phyloP scores from a whole-genome alignment of 2,888 invertebrate species.

The Subacronicta megacephala region DNA sequence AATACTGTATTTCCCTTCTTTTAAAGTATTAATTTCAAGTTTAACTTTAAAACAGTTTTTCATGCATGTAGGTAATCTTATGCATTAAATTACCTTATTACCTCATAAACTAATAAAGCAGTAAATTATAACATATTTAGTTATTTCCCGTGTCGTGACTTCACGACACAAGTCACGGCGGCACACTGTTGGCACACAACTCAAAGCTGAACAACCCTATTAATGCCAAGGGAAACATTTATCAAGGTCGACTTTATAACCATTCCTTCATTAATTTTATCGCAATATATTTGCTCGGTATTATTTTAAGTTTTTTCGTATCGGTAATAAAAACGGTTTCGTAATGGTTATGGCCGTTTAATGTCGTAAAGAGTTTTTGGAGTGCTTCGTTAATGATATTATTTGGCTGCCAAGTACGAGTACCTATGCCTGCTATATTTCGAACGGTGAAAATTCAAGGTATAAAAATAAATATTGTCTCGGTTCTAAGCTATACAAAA shows the following conservation, averaged over 20 bases:
- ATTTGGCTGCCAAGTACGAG: no score
- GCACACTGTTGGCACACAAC: slow-evolving; percentile 49
- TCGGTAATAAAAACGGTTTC: slow-evolving; percentile 15
- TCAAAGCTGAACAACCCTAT: slow-evolving; percentile 50
- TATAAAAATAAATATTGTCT: no score
- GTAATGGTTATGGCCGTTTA: not conserved
- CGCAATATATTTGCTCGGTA: slow-evolving; percentile 35
- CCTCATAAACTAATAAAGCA: slow-evolving; percentile 27
- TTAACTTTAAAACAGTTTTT: not conserved
- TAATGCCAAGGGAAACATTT: slow-evolving; percentile 56
- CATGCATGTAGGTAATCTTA: slow-evolving; percentile 8
- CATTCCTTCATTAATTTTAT: slow-evolving; percentile 46
- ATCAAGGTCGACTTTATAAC: slow-evolving; percentile 51
- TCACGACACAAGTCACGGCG: slow-evolving; percentile 51
- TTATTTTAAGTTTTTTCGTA: slow-evolving; percentile 31
- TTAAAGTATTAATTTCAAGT: not conserved
- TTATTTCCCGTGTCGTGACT: slow-evolving; percentile 57
- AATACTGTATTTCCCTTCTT: no score
- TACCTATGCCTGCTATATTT: no score
- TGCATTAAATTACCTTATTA: slow-evolving; percentile 18
- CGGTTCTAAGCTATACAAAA: no score
- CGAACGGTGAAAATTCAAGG: no score
- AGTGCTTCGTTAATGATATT: no score
- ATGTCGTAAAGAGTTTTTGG: not conserved
- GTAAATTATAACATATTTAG: slow-evolving; percentile 38